Percentiles rank a stretch among this genome's conserved stretches.
Conservation (phyloP, 2,888 invertebrate genomes). For the Diaphora mendica region DNA sequence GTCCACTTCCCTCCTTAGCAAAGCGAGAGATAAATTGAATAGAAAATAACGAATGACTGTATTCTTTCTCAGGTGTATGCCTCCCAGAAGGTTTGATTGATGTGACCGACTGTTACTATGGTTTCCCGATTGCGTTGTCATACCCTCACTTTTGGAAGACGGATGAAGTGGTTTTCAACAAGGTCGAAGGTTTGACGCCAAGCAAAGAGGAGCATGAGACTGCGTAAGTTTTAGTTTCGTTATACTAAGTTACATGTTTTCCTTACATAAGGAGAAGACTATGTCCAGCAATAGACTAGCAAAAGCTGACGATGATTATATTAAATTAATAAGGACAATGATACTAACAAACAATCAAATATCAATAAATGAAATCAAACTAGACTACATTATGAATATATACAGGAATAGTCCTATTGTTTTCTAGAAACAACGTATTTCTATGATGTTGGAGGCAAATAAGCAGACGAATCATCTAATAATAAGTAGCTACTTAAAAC, state of each 20-base stretch:
- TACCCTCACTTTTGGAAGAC: conserved; percentile 95
- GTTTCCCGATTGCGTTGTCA: conserved; percentile 95
- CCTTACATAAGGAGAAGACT: too few relatives aligned
- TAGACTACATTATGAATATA: too few relatives aligned
- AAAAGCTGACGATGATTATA: not conserved
- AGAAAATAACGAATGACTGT: not conserved
- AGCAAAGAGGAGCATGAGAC: conserved; percentile 83
- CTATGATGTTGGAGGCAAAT: too few relatives aligned
- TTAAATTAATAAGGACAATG: not conserved
- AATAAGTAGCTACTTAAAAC: too few relatives aligned
- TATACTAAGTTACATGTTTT: not conserved
- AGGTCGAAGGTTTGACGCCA: conserved; percentile 90
- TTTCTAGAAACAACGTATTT: too few relatives aligned
- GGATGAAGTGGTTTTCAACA: conserved; percentile 87
- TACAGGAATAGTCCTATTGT: too few relatives aligned
- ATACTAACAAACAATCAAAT: too few relatives aligned
- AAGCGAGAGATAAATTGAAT: not conserved
- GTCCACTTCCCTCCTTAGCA: too few relatives aligned
- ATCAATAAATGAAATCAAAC: too few relatives aligned
- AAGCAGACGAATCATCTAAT: too few relatives aligned
- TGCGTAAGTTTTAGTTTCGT: conserved; percentile 60
- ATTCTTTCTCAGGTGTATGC: conserved; percentile 83
- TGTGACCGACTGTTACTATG: conserved; percentile 95
- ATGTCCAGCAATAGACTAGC: too few relatives aligned
- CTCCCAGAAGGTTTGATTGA: conserved; percentile 92